phyloP scores from a whole-genome alignment of 2,888 invertebrate species.

The Protonemura montana region DNA sequence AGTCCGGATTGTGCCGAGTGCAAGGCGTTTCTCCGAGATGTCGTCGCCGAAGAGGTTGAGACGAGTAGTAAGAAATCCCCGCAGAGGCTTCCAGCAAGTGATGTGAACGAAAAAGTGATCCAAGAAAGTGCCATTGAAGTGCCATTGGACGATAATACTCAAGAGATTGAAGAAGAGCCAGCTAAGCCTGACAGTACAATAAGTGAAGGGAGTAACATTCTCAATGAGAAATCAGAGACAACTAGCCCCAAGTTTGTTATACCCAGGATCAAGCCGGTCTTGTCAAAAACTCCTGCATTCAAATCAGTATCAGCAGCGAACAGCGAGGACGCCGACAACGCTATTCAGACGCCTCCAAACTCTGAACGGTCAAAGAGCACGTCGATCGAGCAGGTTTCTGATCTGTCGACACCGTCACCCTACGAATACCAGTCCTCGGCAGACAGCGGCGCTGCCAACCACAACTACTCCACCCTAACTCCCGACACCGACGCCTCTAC shows the following conservation, averaged over 20 bases:
- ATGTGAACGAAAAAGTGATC: neutral
- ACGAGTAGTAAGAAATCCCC: neutral
- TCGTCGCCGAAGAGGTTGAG: neutral
- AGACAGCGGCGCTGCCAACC: constrained; percentile 15
- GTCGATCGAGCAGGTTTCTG: constrained; percentile 20
- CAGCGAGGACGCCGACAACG: neutral
- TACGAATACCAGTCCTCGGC: constrained; percentile 1
- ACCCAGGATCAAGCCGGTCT: neutral
- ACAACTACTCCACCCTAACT: neutral
- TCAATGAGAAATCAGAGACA: neutral
- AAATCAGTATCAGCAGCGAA: neutral
- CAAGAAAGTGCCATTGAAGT: neutral
- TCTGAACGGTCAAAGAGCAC: neutral
- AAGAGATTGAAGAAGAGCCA: neutral
- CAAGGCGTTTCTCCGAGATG: constrained; percentile 18
- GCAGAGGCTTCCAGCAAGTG: neutral
- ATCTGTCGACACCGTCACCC: neutral
- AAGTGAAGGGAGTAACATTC: neutral
- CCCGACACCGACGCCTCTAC: neutral
- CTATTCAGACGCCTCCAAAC: neutral
- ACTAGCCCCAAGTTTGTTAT: neutral
- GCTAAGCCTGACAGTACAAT: neutral
- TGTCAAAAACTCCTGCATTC: neutral
- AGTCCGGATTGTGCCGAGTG: constrained; percentile 35
- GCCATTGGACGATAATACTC: neutral